phyloP scores from a whole-genome alignment of 2,113 vertebrate species.

The Jacana jacana region DNA sequence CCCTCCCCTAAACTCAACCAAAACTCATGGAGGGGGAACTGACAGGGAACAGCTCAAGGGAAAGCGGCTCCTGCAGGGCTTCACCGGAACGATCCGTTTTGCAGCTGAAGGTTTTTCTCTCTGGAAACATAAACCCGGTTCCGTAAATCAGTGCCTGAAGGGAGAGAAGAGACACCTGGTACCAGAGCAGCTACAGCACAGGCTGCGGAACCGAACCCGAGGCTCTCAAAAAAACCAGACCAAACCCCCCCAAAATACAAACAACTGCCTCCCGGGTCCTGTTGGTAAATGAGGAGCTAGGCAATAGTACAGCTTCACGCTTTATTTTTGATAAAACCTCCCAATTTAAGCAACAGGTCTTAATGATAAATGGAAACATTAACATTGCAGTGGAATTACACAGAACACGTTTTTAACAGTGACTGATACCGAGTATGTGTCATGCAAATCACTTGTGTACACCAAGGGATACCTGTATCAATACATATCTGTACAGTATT shows the following conservation, averaged over 20 bases:
- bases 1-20: neutral
- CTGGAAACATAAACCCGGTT: neutral
- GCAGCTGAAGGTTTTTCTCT: neutral
- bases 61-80: neutral
- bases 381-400: slow-evolving; percentile 60
- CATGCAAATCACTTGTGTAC: slow-evolving; percentile 73
- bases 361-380: slow-evolving; percentile 54
- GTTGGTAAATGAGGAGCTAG: neutral
- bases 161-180: neutral
- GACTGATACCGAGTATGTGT: slow-evolving; percentile 55
- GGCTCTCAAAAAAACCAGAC: neutral
- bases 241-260: neutral
- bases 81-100: neutral
- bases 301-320: neutral
- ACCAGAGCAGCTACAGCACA: neutral
- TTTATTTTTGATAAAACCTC: slow-evolving; percentile 53
- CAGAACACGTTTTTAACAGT: slow-evolving; percentile 46
- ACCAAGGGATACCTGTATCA: slow-evolving; percentile 64
- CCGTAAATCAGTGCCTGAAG: neutral
- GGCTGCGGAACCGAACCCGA: neutral
- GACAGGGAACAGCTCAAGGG: neutral
- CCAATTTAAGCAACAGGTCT: neutral
- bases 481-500: slow-evolving; percentile 78
- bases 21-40: neutral
- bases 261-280: neutral